Evolutionary conservation across 2,113 vertebrate genomes (phyloP).

Genomic region (Cricetomys ansorgei): DNA sequence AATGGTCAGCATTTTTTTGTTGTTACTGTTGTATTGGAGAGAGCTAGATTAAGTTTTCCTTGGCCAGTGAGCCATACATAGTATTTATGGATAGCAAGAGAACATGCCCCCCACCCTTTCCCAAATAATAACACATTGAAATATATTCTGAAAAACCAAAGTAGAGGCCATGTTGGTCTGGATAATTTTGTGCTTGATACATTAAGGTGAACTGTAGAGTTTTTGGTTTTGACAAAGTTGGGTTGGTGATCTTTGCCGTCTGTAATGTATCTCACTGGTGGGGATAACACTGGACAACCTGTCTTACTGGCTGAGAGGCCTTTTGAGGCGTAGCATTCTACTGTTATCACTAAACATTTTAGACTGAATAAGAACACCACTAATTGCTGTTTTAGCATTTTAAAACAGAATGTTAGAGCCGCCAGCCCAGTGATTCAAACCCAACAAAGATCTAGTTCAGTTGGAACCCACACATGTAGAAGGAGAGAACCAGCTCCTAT

Average conservation of each 20-base stretch:
- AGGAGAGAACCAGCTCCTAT: too few species aligned
- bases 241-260: neutral
- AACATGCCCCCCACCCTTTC: slow-evolving; percentile 1
- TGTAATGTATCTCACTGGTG: neutral
- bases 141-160: slow-evolving; percentile 10
- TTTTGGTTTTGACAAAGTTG: neutral
- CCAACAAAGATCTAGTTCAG: too few species aligned
- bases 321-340: neutral
- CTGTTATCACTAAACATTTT: neutral
- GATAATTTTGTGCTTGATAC: slow-evolving; percentile 11
- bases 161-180: neutral
- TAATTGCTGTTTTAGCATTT: neutral
- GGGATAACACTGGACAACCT: neutral
- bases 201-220: neutral
- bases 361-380: neutral
- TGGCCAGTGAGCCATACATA: neutral
- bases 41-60: neutral
- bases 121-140: neutral
- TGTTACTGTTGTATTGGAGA: neutral
- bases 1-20: neutral
- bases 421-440: neutral
- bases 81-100: neutral
- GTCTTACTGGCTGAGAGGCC: neutral
- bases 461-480: neutral
- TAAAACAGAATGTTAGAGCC: neutral